A percentile compares a stretch with the other conserved stretches of the same genome.
These are phyloP conservation scores for Tyrophagus putrescentiae DNA, from an alignment of 1,140 invertebrate genomes.

Conservation along the genomic window DNA sequence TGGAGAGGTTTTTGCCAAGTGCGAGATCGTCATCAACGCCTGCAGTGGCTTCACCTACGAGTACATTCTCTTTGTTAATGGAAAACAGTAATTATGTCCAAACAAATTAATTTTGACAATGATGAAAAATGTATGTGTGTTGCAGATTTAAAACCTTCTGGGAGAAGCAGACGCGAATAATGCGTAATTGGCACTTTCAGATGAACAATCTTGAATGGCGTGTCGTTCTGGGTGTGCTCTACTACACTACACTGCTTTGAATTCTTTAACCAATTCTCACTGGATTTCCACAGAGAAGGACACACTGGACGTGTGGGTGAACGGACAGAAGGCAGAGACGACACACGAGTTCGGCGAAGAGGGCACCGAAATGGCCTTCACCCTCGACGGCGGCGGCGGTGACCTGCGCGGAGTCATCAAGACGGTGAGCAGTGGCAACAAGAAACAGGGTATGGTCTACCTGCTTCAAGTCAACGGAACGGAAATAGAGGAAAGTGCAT, in stretches of 20 bases:
- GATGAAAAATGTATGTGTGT: no score
- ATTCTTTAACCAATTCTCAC: background rate
- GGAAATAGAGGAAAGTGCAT: constrained; percentile 27
- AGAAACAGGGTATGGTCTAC: constrained; percentile 39
- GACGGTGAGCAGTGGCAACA: constrained; percentile 40
- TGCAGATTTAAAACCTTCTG: constrained; percentile 59
- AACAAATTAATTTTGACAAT: no score
- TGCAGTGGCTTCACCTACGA: constrained; percentile 60
- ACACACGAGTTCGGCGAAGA: constrained; percentile 56
- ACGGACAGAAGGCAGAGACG: constrained; percentile 51
- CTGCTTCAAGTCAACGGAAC: constrained; percentile 36
- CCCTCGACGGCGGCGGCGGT: constrained; percentile 35
- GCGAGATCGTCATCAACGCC: constrained; percentile 52
- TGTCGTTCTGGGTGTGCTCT: constrained; percentile 50
- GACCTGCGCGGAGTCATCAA: constrained; percentile 37
- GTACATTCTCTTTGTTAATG: constrained; percentile 56
- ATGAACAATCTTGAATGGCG: constrained; percentile 37
- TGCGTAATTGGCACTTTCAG: constrained; percentile 45
- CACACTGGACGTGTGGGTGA: constrained; percentile 58
- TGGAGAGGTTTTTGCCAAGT: constrained; percentile 31
- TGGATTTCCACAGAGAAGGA: constrained; percentile 49
- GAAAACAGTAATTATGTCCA: no score
- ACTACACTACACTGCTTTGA: background rate
- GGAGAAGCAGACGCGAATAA: constrained; percentile 53
- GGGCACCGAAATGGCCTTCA: constrained; percentile 65